Evolutionary conservation across 2,888 invertebrate genomes (phyloP), one percentile per base, ranked within the genome.

Genomic region (Tetanocera ferruginea): DNA sequence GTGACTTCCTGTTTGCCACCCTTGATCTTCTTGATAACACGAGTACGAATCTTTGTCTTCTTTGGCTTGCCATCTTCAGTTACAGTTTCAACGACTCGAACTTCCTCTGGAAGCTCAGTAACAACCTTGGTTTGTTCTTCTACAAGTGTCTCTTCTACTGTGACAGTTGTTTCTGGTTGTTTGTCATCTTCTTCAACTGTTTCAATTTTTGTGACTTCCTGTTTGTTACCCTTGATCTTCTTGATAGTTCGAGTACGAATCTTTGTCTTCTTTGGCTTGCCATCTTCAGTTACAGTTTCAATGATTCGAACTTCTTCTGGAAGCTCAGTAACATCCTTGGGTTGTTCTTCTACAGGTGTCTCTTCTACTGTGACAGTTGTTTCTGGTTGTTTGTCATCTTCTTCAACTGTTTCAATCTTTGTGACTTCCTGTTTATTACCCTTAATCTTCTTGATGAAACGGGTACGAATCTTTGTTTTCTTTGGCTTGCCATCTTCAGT

Each of bases 141-240:
- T 0, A 77, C 17, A 19, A 72, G 77, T 17, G 52, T 77, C n/a
- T 77, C 77, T 25, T 77, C 66, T 6, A 77, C 77, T 66, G 77
- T 72, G 8, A 77, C 72, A 14, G 52, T 77, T 0, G 72, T 72
- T 66, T 71, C 66, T 17, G 72, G 66, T 25, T 55, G 71, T n/a
- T 77, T 77, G 64, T 72, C 72, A 37, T 77, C 77, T 62, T 77
- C 77, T 66, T 77, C 72, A 57, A 77, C 66, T 3, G 72, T 77
- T 77, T 77, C 72, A 25, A 77, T 77, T 19, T 77, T 77, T 3
- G 77, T 77, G 55, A 77, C 57, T 66, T 77, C 77, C 23, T 77
- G 77, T 72, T 77, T 77, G 77, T 55, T 72, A 71, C 77, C 77
- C 66, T 77, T 77, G 17, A 72, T 37, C 66, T 77, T 77, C 57